Percentiles rank a stretch among this genome's conserved stretches.
Evolutionary conservation across 2,888 invertebrate species (phyloP).

Genomic region (Brenthis daphne): DNA sequence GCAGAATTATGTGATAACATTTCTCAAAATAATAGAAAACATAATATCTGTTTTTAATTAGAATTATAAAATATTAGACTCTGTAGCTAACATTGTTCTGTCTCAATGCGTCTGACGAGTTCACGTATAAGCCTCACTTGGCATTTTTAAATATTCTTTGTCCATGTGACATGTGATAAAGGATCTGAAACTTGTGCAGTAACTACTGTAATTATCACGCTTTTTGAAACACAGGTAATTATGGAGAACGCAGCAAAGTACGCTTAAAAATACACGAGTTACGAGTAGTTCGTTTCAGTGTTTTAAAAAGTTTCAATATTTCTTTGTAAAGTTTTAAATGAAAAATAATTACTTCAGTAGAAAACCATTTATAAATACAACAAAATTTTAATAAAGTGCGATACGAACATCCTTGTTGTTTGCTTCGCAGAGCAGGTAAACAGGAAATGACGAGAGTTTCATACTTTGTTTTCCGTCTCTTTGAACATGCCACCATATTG

Average conservation of each 20-base stretch:
- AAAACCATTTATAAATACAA: background rate
- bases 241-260: constrained; percentile 9
- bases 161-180: constrained; percentile 11
- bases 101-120: background rate
- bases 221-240: constrained; percentile 26
- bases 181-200: constrained; percentile 17
- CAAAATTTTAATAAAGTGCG: too few relatives aligned
- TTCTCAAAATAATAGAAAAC: too few relatives aligned
- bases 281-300: background rate
- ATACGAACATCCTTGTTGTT: too few relatives aligned
- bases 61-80: too few relatives aligned
- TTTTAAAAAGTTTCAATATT: constrained; percentile 3
- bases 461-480: too few relatives aligned
- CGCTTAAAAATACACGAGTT: constrained; percentile 14
- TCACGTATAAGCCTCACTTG: constrained; percentile 1
- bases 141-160: constrained; percentile 25
- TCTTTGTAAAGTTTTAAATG: background rate
- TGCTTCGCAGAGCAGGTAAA: too few relatives aligned
- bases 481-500: too few relatives aligned
- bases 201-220: constrained; percentile 29
- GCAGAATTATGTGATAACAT: too few relatives aligned
- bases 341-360: background rate
- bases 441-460: too few relatives aligned
- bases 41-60: too few relatives aligned
- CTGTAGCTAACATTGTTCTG: background rate